phyloP scores from a whole-genome alignment of 2,888 invertebrate genomes.

The Chaetogeoica ovagalla region DNA sequence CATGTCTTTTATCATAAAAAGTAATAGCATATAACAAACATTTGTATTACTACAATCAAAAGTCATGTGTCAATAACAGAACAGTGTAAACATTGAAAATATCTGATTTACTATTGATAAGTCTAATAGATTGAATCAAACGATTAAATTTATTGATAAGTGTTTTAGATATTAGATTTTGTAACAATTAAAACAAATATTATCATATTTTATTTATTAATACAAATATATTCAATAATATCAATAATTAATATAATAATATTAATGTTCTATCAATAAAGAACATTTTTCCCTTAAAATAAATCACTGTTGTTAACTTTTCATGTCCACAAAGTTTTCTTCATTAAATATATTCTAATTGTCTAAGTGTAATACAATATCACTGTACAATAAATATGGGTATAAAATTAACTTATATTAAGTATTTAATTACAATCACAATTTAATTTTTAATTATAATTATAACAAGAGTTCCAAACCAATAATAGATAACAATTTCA shows the following conservation, averaged over 20 bases:
- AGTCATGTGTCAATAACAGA: no score
- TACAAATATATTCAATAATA: not conserved
- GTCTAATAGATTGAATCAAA: no score
- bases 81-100: no score
- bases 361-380: slow-evolving; percentile 23
- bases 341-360: slow-evolving; percentile 18
- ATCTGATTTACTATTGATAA: no score
- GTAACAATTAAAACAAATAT: not conserved
- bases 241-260: slow-evolving; percentile 2
- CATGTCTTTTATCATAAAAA: no score
- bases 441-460: slow-evolving; percentile 27
- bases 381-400: slow-evolving; percentile 42
- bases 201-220: slow-evolving; percentile 22
- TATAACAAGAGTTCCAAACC: slow-evolving; percentile 30
- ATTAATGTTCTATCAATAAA: slow-evolving; percentile 21
- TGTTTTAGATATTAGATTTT: not conserved
- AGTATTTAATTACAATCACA: slow-evolving; percentile 49
- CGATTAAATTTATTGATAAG: no score
- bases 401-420: slow-evolving; percentile 49
- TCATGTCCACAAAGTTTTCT: not conserved
- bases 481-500: slow-evolving; percentile 15
- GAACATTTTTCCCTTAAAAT: slow-evolving; percentile 34
- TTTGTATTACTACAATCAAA: no score
- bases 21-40: no score
- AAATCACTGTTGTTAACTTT: slow-evolving; percentile 23